Base-by-base conservation (phyloP, 2,113 vertebrate species). In the Siphamia tubifer region DNA sequence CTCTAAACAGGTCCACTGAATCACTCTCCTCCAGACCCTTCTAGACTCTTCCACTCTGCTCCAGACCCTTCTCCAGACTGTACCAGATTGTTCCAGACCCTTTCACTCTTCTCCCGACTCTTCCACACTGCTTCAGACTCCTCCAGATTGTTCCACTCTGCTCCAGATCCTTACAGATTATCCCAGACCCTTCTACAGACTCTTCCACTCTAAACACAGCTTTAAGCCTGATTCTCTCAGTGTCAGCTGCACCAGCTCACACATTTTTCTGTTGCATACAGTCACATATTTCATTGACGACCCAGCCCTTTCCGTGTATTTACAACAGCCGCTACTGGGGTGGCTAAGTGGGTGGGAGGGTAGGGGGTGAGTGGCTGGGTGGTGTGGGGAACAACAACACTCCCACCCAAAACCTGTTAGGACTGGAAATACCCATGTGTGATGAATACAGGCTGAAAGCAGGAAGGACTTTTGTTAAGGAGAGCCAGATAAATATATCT, bases 231-330 rank as follows among this genome's bases (percentile, higher is more conserved):
- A 84, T 90, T 69, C 90, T 96, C 97, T 96, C 95, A n/a, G n/a
- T 90, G 64, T 54, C 61, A 48, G 75, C 74, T 79, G 82, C 87
- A 87, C 64, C 58, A 28, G 62, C 39, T 38, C 61, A 54, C 48
- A 62, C 65, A n/a, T 86, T 82, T 90, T 87, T 85, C 78, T 78
- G 74, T 78, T 71, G 81, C 84, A 85, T 77, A 74, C 80, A 84
- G 86, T 20, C 83, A 90, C 86, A 91, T 93, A 95, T 93, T 93
- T 90, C 88, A 89, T 85, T 91, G 67, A 82, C 85, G 93, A 89
- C 95, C 97, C 94, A 96, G 88, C 95, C 94, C 95, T 98, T 48
- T 97, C 96, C 96, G 95, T 83, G 72, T 82, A 95, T 92, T 90
- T 94, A 94, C 91, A 94, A 90, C 85, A 80, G 93, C 79, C 44